Percentiles rank a stretch among this genome's conserved stretches.
Conservation (phyloP, 2,888 invertebrate species). For the Aphidoletes aphidimyza region DNA sequence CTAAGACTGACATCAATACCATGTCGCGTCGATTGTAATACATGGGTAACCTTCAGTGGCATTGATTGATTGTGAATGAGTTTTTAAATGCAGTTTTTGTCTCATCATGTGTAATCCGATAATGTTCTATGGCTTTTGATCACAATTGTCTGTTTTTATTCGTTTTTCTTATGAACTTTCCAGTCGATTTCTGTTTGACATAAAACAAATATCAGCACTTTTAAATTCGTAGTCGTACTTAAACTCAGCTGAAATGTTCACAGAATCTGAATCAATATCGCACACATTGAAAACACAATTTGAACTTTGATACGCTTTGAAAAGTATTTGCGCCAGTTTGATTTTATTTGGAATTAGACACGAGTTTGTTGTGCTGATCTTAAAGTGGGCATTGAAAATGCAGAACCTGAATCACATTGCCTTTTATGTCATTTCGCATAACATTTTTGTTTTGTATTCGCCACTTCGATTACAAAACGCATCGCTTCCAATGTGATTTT, state of each 20-base stretch:
- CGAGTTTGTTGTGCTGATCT: not conserved
- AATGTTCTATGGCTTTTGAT: not conserved
- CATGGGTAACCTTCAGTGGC: slow-evolving; percentile 14
- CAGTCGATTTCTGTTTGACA: too few species aligned
- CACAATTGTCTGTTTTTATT: too few species aligned
- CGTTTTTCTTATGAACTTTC: not conserved
- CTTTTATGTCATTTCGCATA: not conserved
- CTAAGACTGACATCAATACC: slow-evolving; percentile 2
- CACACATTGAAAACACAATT: not conserved
- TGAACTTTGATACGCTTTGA: slow-evolving; percentile 13
- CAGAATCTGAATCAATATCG: too few species aligned
- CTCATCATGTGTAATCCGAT: slow-evolving; percentile 7
- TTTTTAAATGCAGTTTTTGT: not conserved
- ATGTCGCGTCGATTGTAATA: slow-evolving; percentile 38
- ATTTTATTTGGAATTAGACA: slow-evolving; percentile 37
- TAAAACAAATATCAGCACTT: too few species aligned
- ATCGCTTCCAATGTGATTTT: not conserved
- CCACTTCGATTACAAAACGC: slow-evolving; percentile 42
- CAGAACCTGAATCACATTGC: slow-evolving; percentile 16
- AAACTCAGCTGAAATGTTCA: too few species aligned
- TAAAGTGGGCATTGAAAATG: not conserved
- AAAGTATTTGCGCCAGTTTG: slow-evolving; percentile 37
- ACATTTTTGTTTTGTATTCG: slow-evolving; percentile 18
- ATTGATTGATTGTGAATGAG: slow-evolving; percentile 16
- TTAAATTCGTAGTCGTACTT: too few species aligned